Evolutionary conservation across 2,113 vertebrate genomes (phyloP), one percentile per base, ranked within the genome.

Genomic region (Mugil cephalus): DNA sequence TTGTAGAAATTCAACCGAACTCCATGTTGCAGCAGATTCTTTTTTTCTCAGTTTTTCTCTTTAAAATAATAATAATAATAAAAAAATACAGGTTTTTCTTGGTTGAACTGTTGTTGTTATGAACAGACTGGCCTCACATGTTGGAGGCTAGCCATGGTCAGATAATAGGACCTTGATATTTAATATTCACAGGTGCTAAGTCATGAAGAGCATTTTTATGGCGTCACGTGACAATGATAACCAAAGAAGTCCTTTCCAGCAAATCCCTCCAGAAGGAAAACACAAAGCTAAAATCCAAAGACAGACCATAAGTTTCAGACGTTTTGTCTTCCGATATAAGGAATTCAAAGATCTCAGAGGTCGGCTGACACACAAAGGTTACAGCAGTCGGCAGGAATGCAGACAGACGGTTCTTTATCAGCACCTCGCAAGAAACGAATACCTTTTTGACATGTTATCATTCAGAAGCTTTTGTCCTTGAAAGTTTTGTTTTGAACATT

Each of bases 381-480:
- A 51, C 53, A 53, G 66, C 15, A 1, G 43, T 8, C 4, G 36
- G 10, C 1, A 39, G 40, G 89, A 89, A 89, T 89, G 89, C 35
- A 40, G 84, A 60, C 64, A 15, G 71, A 79, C 86, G 0, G 12
- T 69, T 60, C 34, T 36, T 87, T 74, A 80, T 83, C 85, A 42
- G 8, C 62, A 21, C 40, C 40, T 9, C 35, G 12, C 18, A 15
- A 34, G 40, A 59, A 24, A 19, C 40, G 36, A 43, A 76, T 53
- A 30, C 65, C 68, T 69, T 72, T 36, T 24, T 1, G 60, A 50
- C 42, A 12, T 35, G 51, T 36, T 8, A 6, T n/a, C 50, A 35
- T 21, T 69, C 56, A 13, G 50, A 10, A 64, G 53, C 18, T 24
- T 30, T 30, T 30, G 24, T 30, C 8, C 3, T 62, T 4, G 2